Base-by-base conservation (phyloP, 2,888 invertebrate genomes). In the Fabriciana adippe region DNA sequence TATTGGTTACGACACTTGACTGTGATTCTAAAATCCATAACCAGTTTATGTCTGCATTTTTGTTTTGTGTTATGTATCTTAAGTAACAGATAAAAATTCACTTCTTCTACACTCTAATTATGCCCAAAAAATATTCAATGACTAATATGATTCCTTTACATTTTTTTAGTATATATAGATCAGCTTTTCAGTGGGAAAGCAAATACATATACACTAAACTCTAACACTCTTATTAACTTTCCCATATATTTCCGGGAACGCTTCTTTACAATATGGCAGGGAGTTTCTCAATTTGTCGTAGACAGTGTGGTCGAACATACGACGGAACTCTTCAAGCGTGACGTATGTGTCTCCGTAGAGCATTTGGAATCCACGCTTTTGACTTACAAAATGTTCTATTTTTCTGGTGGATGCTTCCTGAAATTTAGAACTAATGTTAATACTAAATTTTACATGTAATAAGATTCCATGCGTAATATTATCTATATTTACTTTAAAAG, bases 321-420 rank as follows among this genome's bases (percentile, higher is more conserved):
- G 79, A 8, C 95, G 86, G 84, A 97, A 97, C 85, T 97, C 97
- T 11, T 95, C 94, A 26, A 88, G 82, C 0, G 95, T 95, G 75
- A 96, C 94, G 86, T 95, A 97, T 0, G 96, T 96, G 80, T 97
- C 97, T 0, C 96, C 97, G 82, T 97, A 97, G 48, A 97, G 86
- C 97, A 97, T 97, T 88, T 97, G 97, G 85, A 95, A 97, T 13
- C 96, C 96, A 31, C 94, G 87, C 70, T 94, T 93, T 56, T 94
- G 85, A 14, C 93, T 85, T n/a, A 97, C 96, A 85, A 95, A 96
- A 71, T 90, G 91, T 81, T 97, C 97, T 11, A 97, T 88, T 51
- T 89, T 88, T 61, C 96, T 92, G 0, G 96, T 96, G 14, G 95
- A 95, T 26, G 94, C 85, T 31, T 83, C 86, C 84, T 93, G 80